These are phyloP conservation scores for Halichoerus grypus DNA, from an alignment of 2,113 vertebrate genomes.

Conservation along the genomic window DNA sequence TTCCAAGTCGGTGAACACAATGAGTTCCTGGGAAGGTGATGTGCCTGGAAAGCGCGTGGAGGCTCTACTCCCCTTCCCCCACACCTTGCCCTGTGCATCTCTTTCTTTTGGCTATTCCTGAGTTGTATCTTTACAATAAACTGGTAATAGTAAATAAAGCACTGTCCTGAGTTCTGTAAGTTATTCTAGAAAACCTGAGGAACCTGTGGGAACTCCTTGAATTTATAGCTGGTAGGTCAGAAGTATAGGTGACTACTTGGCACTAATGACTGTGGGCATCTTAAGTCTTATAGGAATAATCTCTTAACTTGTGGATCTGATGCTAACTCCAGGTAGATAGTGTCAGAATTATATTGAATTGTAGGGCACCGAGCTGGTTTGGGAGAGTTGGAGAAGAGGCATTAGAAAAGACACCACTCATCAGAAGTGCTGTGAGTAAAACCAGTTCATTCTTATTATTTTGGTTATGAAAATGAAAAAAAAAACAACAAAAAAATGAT, in stretches of 20 bases:
- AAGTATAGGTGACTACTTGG: neutral
- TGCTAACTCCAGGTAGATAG: neutral
- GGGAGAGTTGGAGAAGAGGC: neutral
- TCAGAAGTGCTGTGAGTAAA: neutral
- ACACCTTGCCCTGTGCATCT: too few species aligned
- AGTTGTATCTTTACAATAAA: neutral
- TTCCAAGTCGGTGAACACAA: neutral
- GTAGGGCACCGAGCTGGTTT: neutral
- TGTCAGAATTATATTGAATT: neutral
- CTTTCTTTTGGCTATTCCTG: neutral
- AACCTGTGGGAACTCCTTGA: neutral
- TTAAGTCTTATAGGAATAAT: neutral
- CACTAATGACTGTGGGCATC: neutral
- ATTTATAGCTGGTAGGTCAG: neutral
- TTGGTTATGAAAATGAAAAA: neutral
- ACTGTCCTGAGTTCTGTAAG: neutral
- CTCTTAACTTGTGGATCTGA: neutral
- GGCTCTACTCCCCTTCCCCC: too few species aligned
- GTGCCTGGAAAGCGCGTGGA: fast-evolving
- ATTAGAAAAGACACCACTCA: neutral
- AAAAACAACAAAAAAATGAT: neutral
- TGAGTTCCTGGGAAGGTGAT: neutral
- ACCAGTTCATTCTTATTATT: neutral
- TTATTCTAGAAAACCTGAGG: neutral
- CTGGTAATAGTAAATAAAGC: neutral